These are phyloP conservation scores for Ctenomys sociabilis DNA, from an alignment of 2,113 vertebrate genomes.

Conservation along the genomic window DNA sequence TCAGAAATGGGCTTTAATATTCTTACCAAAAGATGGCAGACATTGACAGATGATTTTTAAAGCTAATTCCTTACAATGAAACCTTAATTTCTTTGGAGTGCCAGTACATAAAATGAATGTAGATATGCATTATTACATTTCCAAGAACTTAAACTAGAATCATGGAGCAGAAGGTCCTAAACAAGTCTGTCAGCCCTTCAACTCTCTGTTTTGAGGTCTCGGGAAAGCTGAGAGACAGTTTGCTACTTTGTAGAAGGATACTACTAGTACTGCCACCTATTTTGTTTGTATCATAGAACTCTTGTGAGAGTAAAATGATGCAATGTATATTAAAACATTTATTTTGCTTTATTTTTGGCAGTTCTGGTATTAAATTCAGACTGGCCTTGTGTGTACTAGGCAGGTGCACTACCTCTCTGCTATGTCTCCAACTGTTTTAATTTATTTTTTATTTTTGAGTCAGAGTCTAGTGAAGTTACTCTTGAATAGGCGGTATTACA, in stretches of 20 bases:
- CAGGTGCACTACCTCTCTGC: not conserved
- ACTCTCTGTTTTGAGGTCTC: slow-evolving; percentile 5
- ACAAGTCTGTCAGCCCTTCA: not conserved
- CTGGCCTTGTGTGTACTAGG: not conserved
- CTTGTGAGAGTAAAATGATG: slow-evolving; percentile 6
- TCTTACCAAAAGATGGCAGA: slow-evolving; percentile 65
- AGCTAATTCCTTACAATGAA: slow-evolving; percentile 66
- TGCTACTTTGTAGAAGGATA: not conserved
- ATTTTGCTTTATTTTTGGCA: not conserved
- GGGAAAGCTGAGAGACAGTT: not conserved
- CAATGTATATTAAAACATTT: not conserved
- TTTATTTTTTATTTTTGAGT: not conserved
- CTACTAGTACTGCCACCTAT: not conserved
- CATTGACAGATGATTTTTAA: slow-evolving; percentile 71
- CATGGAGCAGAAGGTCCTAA: not conserved
- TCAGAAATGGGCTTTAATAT: slow-evolving; percentile 61
- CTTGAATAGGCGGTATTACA: not conserved
- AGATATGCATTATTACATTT: slow-evolving; percentile 62
- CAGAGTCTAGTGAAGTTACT: not conserved
- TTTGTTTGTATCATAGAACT: not conserved
- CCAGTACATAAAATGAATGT: slow-evolving; percentile 61
- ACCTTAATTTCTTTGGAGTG: slow-evolving; percentile 63
- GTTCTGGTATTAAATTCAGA: not conserved
- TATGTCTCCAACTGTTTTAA: not conserved
- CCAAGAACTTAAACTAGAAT: slow-evolving; percentile 43